Evolutionary conservation across 2,113 vertebrate species (phyloP).

Genomic region (Neogale vison): DNA sequence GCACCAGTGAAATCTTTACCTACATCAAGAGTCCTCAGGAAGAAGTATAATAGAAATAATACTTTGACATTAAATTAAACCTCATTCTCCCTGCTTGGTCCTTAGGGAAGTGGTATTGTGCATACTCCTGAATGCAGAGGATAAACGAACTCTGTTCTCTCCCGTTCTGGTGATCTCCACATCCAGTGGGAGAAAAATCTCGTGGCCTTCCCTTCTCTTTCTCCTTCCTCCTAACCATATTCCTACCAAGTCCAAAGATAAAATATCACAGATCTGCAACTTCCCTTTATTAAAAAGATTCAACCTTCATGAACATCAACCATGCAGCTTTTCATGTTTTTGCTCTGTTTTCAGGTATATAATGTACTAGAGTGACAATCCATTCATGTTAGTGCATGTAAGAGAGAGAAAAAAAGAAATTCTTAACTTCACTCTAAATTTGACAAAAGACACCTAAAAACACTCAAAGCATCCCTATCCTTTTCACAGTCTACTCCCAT

Average conservation of each 20-base stretch:
- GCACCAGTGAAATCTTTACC: constrained; percentile 39
- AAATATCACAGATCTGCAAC: background rate
- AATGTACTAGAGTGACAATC: background rate
- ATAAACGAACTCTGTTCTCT: constrained; percentile 17
- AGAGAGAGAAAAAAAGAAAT: constrained; percentile 30
- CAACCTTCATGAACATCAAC: background rate
- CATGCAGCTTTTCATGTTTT: background rate
- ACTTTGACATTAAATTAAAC: constrained; percentile 13
- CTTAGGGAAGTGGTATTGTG: background rate
- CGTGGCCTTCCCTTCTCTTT: background rate
- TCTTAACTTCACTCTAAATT: constrained; percentile 18
- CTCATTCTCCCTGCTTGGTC: background rate
- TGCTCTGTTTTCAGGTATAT: constrained; percentile 42
- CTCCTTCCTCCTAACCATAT: background rate
- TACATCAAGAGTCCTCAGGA: constrained; percentile 36
- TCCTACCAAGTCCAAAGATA: background rate
- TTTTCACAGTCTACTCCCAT: constrained; percentile 27
- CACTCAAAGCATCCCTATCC: background rate
- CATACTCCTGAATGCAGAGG: background rate
- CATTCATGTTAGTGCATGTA: background rate
- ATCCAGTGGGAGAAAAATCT: constrained; percentile 24
- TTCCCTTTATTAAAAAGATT: constrained; percentile 37
- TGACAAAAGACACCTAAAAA: background rate
- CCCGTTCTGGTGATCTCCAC: background rate
- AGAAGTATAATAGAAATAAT: constrained; percentile 47